A percentile compares a stretch with the other conserved stretches of the same genome.
phyloP scores from a whole-genome alignment of 2,113 vertebrate species.

The Ceyx melanurus region DNA sequence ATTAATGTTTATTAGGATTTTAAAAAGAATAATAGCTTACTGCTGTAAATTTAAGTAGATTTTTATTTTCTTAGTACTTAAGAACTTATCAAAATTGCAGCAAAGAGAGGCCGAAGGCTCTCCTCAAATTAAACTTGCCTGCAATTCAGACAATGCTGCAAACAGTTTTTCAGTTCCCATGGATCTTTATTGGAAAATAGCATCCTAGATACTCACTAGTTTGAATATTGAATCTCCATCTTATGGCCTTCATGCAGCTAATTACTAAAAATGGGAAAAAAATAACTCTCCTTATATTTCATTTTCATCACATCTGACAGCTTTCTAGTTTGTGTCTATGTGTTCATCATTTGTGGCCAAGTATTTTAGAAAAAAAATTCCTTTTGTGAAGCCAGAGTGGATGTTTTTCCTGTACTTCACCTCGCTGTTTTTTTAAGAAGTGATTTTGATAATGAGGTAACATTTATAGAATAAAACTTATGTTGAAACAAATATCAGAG shows the following conservation, averaged over 20 bases:
- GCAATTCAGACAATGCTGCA: not conserved
- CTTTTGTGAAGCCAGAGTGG: not conserved
- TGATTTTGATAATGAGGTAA: not conserved
- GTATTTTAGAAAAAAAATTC: conserved; percentile 20
- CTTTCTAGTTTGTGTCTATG: not conserved
- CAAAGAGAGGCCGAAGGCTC: not conserved
- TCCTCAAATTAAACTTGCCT: not conserved
- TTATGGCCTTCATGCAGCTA: not conserved
- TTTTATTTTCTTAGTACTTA: not conserved
- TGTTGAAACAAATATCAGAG: not conserved
- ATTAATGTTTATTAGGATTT: conserved; percentile 8
- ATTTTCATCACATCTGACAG: conserved; percentile 30
- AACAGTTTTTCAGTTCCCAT: not conserved
- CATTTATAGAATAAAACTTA: not conserved
- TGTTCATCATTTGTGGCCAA: not conserved
- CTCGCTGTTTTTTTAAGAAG: not conserved
- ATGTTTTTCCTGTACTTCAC: not conserved
- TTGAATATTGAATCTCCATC: not conserved
- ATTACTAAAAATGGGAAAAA: conserved; percentile 38
- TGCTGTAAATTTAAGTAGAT: not conserved
- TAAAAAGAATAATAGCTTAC: not conserved
- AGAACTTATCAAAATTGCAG: not conserved
- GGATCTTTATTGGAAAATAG: not conserved
- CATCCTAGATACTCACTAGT: not conserved
- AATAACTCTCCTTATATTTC: not conserved